A percentile compares a stretch with the other conserved stretches of the same genome.
phyloP scores from a whole-genome alignment of 2,888 invertebrate species.

The Caenorhabditis sp. region DNA sequence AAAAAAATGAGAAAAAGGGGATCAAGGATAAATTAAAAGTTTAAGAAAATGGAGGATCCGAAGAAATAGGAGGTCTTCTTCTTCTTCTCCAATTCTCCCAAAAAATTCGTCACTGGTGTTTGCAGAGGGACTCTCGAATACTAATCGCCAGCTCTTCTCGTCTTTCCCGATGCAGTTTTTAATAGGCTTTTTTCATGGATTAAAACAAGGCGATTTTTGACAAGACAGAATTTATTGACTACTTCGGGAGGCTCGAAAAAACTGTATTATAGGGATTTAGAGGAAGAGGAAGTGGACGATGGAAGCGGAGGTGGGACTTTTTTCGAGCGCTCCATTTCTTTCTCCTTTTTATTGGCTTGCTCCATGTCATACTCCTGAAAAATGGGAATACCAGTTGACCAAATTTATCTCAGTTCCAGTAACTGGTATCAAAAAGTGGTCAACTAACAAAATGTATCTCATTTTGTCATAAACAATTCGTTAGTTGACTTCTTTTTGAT shows the following conservation, averaged over 20 bases:
- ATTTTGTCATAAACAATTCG: too few species aligned
- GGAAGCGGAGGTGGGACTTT: background rate
- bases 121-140: slow-evolving; percentile 48
- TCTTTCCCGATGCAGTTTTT: slow-evolving; percentile 7
- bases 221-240: slow-evolving; percentile 13
- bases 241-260: background rate
- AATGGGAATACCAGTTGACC: too few species aligned
- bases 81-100: background rate
- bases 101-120: slow-evolving; percentile 55
- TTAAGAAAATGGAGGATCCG: slow-evolving; percentile 10
- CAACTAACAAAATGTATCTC: too few species aligned
- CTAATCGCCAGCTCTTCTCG: slow-evolving; percentile 46
- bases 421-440: background rate
- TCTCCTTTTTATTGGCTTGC: slow-evolving; percentile 25
- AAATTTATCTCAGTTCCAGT: too few species aligned
- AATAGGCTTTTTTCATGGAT: slow-evolving; percentile 1
- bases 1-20: slow-evolving; percentile 15
- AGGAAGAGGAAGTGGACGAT: background rate
- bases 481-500: too few species aligned
- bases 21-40: slow-evolving; percentile 52
- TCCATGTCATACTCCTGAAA: slow-evolving; percentile 49
- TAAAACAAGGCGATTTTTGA: slow-evolving; percentile 8
- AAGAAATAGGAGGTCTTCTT: background rate
- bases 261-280: slow-evolving; percentile 11
- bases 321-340: background rate